phyloP scores from a whole-genome alignment of 2,797 vertebrate genomes.

The Alauda arvensis region DNA sequence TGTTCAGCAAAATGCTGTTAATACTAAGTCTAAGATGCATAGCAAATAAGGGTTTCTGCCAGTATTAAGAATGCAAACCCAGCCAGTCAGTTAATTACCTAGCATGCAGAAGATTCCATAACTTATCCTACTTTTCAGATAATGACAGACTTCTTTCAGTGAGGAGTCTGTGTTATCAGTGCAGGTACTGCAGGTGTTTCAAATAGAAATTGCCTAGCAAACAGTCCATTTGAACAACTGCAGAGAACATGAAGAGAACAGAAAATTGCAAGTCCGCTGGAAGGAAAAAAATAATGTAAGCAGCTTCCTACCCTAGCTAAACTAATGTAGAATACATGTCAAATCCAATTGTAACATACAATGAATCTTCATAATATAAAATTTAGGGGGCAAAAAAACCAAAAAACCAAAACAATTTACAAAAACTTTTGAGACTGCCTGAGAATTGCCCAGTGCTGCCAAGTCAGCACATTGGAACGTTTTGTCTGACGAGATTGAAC shows the following conservation, averaged over 20 bases:
- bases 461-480: background rate
- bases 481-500: background rate
- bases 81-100: background rate
- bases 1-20: background rate
- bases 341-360: slow-evolving; percentile 10
- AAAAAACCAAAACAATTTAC: background rate
- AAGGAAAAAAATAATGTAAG: background rate
- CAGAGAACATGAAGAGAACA: background rate
- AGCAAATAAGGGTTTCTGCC: background rate
- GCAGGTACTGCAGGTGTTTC: background rate
- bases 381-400: background rate
- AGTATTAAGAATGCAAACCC: background rate
- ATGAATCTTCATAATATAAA: background rate
- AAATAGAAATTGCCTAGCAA: background rate
- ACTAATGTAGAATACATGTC: background rate
- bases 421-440: background rate
- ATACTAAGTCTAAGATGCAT: background rate
- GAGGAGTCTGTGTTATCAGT: background rate
- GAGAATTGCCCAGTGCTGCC: background rate
- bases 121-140: background rate
- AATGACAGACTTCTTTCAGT: background rate
- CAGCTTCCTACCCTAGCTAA: background rate
- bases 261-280: background rate
- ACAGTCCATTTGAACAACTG: background rate
- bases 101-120: background rate